Base-by-base conservation (phyloP, 2,797 vertebrate genomes). In the Epinephelus awoara region DNA sequence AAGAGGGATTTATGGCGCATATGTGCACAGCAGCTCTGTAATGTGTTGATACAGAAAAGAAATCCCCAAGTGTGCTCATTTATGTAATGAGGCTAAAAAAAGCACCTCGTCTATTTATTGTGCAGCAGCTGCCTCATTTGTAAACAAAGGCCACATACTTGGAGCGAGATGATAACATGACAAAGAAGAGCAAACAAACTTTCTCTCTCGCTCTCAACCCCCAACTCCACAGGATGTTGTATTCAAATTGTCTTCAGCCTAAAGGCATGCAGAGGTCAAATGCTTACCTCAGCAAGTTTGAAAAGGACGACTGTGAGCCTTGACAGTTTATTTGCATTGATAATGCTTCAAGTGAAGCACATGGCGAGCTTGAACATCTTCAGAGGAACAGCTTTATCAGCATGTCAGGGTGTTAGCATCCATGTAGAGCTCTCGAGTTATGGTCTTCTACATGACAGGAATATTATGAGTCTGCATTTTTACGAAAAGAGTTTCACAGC, bases 271-370 rank as follows among this genome's bases (percentile, higher is more conserved):
- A 29, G 58, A 70, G 61, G 85, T 83, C 76, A 80, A 34, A 34
- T 14, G 58, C 25, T 49, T 42, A 71, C 51, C 69, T 81, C 68
- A 79, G 85, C 83, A 64, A 4, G 55, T 42, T 9, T 19, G 52
- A 18, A 21, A 34, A 23, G 25, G 56, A 2, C 1, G n/a, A 29
- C 62, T 23, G 34, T 44, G 46, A 18, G 58, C 19, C 34, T 44
- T 46, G 44, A 14, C 59, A 42, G 64, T 70, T 81, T 82, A 76
- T 91, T 86, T 90, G 70, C 81, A 75, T 66, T 79, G 64, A 80
- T 83, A 14, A 86, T 85, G 76, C 84, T 40, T 81, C 29, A 13
- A 44, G 75, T 59, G 72, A 64, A 69, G 58, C 44, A 13, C 51
- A 49, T 50, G 29, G 50, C 38, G 1, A 64, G 23, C 14, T 70